These are phyloP conservation scores for Archivesica marissinica DNA, from an alignment of 1,140 invertebrate species.

Conservation along the genomic window DNA sequence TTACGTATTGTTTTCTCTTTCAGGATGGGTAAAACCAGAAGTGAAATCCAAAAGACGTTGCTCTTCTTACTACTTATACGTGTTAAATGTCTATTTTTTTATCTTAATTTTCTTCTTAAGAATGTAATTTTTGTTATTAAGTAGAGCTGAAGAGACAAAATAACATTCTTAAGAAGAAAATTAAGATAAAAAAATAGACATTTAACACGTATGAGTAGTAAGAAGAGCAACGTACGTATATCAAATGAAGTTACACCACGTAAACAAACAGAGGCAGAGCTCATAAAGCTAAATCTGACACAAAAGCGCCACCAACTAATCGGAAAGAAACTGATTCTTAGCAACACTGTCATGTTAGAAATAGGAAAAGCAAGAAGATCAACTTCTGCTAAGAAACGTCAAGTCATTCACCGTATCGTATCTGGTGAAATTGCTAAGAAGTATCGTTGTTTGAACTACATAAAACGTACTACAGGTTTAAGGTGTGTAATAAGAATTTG, in stretches of 20 bases:
- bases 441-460: slow-evolving; percentile 6
- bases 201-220: no score
- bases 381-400: background rate
- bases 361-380: slow-evolving; percentile 7
- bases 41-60: slow-evolving; percentile 49
- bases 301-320: background rate
- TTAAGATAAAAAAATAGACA: no score
- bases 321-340: background rate
- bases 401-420: slow-evolving; percentile 47
- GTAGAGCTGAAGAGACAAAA: no score
- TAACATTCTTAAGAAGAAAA: no score
- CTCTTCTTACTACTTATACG: no score
- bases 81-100: no score
- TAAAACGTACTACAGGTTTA: slow-evolving; percentile 28
- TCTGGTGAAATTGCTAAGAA: slow-evolving; percentile 51
- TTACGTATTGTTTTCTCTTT: slow-evolving; percentile 1
- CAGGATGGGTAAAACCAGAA: slow-evolving; percentile 32
- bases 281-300: background rate
- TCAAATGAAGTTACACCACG: background rate
- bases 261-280: background rate
- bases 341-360: background rate
- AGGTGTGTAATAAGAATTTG: no score
- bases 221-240: background rate
- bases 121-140: no score
- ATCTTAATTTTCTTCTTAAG: no score